Evolutionary conservation across 2,113 vertebrate species (phyloP).

Genomic region (Anguilla japonica): DNA sequence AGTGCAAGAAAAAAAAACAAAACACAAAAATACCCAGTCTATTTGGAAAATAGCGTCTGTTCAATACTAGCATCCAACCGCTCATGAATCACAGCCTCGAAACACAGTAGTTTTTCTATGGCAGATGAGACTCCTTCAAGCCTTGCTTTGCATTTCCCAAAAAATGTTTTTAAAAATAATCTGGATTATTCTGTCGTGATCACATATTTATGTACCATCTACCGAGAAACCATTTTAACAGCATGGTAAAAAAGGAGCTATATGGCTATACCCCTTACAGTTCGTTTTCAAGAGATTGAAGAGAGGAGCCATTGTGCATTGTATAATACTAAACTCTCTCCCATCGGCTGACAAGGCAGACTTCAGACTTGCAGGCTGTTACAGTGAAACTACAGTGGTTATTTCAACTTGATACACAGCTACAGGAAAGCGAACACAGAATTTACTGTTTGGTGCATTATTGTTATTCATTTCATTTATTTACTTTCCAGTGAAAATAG

Average conservation of each 20-base stretch:
- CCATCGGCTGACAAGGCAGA: constrained; percentile 57
- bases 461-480: constrained; percentile 35
- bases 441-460: neutral
- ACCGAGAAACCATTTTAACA: neutral
- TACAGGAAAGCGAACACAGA: constrained; percentile 56
- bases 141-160: neutral
- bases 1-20: neutral
- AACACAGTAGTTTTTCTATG: constrained; percentile 68
- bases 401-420: constrained; percentile 69
- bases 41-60: constrained; percentile 28
- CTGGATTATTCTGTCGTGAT: neutral
- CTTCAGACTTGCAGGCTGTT: constrained; percentile 54
- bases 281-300: constrained; percentile 58
- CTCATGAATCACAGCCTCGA: constrained; percentile 20
- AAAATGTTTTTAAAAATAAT: neutral
- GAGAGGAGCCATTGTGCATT: constrained; percentile 69
- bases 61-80: constrained; percentile 47
- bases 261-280: constrained; percentile 18
- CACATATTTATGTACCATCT: neutral
- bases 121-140: constrained; percentile 57
- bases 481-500: no score
- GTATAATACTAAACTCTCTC: constrained; percentile 72
- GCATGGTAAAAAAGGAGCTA: constrained; percentile 7
- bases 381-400: constrained; percentile 80
- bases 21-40: neutral